Conservation (phyloP, 2,888 invertebrate species). For the Andrena chrysosceles region DNA sequence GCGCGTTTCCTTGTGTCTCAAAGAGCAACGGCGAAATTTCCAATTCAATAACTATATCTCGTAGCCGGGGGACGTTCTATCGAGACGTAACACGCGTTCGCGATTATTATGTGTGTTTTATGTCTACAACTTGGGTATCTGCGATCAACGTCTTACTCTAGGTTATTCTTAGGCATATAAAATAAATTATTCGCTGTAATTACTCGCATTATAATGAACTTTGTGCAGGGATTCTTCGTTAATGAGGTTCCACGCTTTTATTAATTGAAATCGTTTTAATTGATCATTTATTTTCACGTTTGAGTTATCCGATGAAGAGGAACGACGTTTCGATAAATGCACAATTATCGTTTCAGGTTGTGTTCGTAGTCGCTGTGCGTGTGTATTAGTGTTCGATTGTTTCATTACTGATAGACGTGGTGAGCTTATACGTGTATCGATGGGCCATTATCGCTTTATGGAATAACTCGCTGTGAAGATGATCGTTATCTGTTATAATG, state of each 20-base stretch:
- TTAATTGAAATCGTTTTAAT: conserved; percentile 6
- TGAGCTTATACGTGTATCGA: not conserved
- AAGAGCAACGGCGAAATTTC: not conserved
- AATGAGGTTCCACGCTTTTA: not conserved
- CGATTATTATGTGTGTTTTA: not conserved
- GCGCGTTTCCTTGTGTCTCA: conserved; percentile 7
- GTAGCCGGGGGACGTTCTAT: too few relatives aligned
- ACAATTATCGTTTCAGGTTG: not conserved
- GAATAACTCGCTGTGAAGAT: conserved; percentile 4
- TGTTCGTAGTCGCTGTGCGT: not conserved
- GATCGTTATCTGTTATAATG: not conserved
- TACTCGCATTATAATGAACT: not conserved
- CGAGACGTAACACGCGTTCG: not conserved
- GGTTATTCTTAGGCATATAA: not conserved
- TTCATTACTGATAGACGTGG: conserved; percentile 9
- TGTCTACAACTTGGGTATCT: not conserved
- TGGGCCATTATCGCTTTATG: not conserved
- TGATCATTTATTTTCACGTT: not conserved
- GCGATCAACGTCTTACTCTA: not conserved
- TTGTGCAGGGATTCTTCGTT: not conserved
- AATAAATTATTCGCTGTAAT: not conserved
- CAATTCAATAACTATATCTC: not conserved
- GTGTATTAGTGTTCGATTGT: not conserved
- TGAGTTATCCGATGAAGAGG: not conserved
- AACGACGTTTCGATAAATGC: not conserved